phyloP scores from a whole-genome alignment of 2,888 invertebrate species.

The Norana najaformis region DNA sequence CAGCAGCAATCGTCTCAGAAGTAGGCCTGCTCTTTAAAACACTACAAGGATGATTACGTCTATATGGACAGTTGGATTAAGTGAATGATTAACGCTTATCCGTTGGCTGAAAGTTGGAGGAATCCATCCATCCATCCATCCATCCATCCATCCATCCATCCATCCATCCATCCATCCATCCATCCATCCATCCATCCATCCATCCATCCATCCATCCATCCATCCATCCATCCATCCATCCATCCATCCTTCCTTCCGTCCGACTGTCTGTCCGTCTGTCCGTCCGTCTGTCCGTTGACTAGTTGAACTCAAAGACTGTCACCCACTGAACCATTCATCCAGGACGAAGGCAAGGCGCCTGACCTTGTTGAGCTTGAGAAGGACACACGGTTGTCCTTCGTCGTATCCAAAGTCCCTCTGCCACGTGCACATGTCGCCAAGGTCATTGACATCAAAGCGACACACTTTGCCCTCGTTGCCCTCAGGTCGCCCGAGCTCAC shows the following conservation, averaged over 20 bases:
- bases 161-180: background rate
- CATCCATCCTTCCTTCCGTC: background rate
- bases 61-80: too few species aligned
- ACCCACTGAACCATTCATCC: background rate
- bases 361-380: slow-evolving; percentile 94
- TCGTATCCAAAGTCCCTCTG: slow-evolving; percentile 83
- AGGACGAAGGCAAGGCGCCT: slow-evolving; percentile 44
- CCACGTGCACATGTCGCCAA: slow-evolving; percentile 71
- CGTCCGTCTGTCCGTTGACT: background rate
- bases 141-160: background rate
- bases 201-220: background rate
- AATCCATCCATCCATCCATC: too few species aligned
- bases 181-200: background rate
- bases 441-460: slow-evolving; percentile 74
- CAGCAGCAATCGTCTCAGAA: background rate
- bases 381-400: slow-evolving; percentile 84
- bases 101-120: too few species aligned
- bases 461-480: slow-evolving; percentile 69
- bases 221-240: background rate
- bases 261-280: background rate
- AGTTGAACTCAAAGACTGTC: too few species aligned
- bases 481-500: slow-evolving; percentile 57
- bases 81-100: too few species aligned
- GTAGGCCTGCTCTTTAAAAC: too few species aligned
- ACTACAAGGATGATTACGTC: too few species aligned